A percentile compares a stretch with the other conserved stretches of the same genome.
Evolutionary conservation across 2,113 vertebrate genomes (phyloP).

Genomic region (Corythaeola cristata): DNA sequence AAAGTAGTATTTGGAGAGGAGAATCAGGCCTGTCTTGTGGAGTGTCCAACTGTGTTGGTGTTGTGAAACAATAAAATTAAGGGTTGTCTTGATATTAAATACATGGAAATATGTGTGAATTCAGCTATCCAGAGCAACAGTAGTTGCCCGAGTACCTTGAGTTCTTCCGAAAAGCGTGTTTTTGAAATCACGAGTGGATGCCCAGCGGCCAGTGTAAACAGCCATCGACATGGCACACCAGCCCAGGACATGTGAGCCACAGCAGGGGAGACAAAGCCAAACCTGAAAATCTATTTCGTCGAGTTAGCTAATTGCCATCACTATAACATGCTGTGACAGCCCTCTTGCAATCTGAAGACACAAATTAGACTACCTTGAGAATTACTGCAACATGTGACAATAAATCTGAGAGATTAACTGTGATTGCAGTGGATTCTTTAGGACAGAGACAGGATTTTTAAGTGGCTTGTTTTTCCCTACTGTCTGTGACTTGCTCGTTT

Average conservation of each 20-base stretch:
- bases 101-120: not conserved
- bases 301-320: not conserved
- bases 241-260: not conserved
- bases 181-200: not conserved
- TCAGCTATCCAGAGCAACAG: not conserved
- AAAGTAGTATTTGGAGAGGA: not conserved
- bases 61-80: not conserved
- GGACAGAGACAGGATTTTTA: not conserved
- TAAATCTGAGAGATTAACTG: not conserved
- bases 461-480: not conserved
- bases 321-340: not conserved
- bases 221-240: not conserved
- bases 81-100: not conserved
- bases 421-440: not conserved
- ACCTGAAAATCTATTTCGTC: not conserved
- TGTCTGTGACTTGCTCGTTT: not conserved
- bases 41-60: not conserved
- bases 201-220: not conserved
- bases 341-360: not conserved
- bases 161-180: not conserved
- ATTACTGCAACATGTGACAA: not conserved
- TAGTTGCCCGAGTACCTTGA: not conserved
- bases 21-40: not conserved
- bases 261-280: not conserved
- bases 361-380: not conserved